phyloP scores from a whole-genome alignment of 2,797 vertebrate species.

The Muscicapa striata region DNA sequence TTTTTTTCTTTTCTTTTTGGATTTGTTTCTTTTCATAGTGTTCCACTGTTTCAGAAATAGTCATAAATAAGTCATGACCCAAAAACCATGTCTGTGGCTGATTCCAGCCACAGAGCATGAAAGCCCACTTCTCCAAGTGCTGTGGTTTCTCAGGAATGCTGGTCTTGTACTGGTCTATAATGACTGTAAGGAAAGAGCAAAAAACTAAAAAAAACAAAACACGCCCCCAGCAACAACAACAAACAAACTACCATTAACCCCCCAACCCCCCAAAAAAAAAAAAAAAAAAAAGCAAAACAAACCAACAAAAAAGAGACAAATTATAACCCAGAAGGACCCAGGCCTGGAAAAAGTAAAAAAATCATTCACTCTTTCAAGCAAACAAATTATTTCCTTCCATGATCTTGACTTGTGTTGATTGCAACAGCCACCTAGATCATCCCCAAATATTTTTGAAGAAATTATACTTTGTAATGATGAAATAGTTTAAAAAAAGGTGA shows the following conservation, averaged over 20 bases:
- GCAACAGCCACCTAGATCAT: not conserved
- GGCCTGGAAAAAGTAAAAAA: not conserved
- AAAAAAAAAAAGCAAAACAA: not conserved
- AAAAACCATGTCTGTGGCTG: not conserved
- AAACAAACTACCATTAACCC: not conserved
- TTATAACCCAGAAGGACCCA: not conserved
- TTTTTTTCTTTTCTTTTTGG: not conserved
- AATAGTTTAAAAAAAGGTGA: not conserved
- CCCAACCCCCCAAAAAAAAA: too few relatives aligned
- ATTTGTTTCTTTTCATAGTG: conserved; percentile 32
- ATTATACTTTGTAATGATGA: not conserved
- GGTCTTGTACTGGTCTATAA: not conserved
- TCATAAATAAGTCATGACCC: not conserved
- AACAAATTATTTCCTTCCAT: not conserved
- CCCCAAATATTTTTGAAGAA: not conserved
- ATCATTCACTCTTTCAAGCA: not conserved
- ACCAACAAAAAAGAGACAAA: not conserved
- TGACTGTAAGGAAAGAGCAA: not conserved
- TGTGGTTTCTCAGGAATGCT: conserved; percentile 24
- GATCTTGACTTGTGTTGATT: not conserved
- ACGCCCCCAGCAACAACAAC: not conserved
- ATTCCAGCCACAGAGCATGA: conserved; percentile 32
- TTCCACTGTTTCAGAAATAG: conserved; percentile 43
- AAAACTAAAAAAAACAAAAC: not conserved
- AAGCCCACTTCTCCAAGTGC: not conserved